Evolutionary conservation across 2,888 invertebrate species (phyloP), one percentile per base, ranked within the genome.

Genomic region (Apotomis turbidana): DNA sequence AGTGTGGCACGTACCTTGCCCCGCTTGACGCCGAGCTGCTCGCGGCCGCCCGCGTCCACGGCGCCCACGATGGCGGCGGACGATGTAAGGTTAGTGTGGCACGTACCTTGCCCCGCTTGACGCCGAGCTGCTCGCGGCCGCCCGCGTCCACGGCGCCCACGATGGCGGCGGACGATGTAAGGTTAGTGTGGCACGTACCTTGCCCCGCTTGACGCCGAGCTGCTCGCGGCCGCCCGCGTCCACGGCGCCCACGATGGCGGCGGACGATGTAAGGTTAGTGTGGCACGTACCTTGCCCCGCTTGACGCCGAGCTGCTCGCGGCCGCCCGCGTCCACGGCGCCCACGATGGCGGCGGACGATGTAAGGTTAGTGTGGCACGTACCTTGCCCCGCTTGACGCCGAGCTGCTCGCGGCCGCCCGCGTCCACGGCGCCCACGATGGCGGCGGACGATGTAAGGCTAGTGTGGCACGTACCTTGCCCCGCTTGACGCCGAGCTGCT

Each of bases 121-220:
- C 85, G 4, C 91, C 91, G 59, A 88, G 80, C 75, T 93, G 92
- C 68, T 92, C 88, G n/a, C 90, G 80, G 0, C 93, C 93, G 62
- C 91, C 88, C 59, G 92, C 88, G 76, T 95, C 95, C 54, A 94
- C 93, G 0, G 93, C 94, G 74, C 95, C 92, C 60, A 93, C 93
- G 15, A 93, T 90, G 5, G 91, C 79, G 27, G 93, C 92, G 4
- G 90, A 88, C 8, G 87, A 27, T 27, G 27, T 2, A 27, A 27
- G 27, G 27, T 27, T 0, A 2, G 27, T 27, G 27, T 27, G 27
- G 27, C 2, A 27, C 44, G 75, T 78, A 93, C 93, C 89, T 89
- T 90, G 74, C 93, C 92, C 69, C 90, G 82, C 36, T 79, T 77
- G 0, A 88, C 85, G 4, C 91, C 91, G 59, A 88, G 80, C 75